Base-by-base conservation (phyloP, 2,113 vertebrate species). In the Chitala chitala region DNA sequence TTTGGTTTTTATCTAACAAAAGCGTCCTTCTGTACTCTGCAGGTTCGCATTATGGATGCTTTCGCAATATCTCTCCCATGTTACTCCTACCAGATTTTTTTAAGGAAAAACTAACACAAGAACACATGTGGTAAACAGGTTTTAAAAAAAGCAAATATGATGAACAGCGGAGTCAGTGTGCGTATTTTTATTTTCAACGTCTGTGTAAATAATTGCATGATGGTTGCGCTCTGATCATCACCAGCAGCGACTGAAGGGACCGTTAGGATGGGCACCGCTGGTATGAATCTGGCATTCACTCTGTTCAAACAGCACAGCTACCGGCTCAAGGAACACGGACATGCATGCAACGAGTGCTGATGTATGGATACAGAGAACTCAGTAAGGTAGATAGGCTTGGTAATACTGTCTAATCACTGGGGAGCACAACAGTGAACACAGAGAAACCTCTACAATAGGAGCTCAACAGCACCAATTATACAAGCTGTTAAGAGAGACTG, bases 171-270 rank as follows among this genome's bases (percentile, higher is more conserved):
- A 68, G 64, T 68, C 64, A 20, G 42, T 68, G 64, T 2, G 7
- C 6, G 13, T 12, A 26, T 48, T 22, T 68, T 68, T 26, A 26
- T 68, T 46, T 66, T 66, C 40, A 66, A 66, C 64, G 44, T 66
- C 38, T 66, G 64, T 26, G 22, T 20, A 68, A 46, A 46, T 46
- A 46, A 68, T 46, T 38, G 20, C 20, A 12, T 12, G 22, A 46
- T 24, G 64, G 22, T 4, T 22, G 46, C 64, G 29, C 40, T 5
- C 26, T 20, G 40, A 22, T 2, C 6, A 3, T 2, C 6, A 3
- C 13, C 22, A 38, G 38, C 63, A 65, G 63, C 38, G 46, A 46
- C 64, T 10, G 64, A 1, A 42, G 42, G n/a, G 64, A 42, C n/a
- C 22, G 38, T 46, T 15, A 46, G 38, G 38, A 6, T 12, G 64